phyloP scores from a whole-genome alignment of 2,797 vertebrate species.

The Moxostoma hubbsi region DNA sequence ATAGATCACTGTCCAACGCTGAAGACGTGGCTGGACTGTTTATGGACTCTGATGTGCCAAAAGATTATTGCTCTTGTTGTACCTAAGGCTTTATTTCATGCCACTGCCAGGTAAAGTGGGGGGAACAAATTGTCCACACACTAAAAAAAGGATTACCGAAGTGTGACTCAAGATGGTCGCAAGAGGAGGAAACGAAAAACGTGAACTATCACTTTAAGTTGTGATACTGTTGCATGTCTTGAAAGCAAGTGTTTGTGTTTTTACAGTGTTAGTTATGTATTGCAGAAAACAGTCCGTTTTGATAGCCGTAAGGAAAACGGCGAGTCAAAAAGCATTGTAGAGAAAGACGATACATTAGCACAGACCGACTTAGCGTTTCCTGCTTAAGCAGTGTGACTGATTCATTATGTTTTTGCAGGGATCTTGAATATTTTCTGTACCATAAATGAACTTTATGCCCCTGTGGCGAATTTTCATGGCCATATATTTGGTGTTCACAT shows the following conservation, averaged over 20 bases:
- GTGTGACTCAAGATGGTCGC: slow-evolving; percentile 6
- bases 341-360: slow-evolving; percentile 14
- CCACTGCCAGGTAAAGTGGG: slow-evolving; percentile 27
- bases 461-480: slow-evolving; percentile 62
- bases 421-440: slow-evolving; percentile 68
- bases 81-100: slow-evolving; percentile 44
- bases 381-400: slow-evolving; percentile 55
- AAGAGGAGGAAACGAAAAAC: slow-evolving; percentile 6
- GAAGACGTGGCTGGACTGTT: slow-evolving; percentile 57
- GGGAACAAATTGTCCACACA: slow-evolving; percentile 36
- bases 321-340: neutral
- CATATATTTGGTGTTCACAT: slow-evolving; percentile 72
- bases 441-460: slow-evolving; percentile 69
- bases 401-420: slow-evolving; percentile 60
- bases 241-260: neutral
- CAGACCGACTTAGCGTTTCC: slow-evolving; percentile 24
- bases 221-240: neutral
- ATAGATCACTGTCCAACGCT: slow-evolving; percentile 59
- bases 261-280: neutral
- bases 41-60: slow-evolving; percentile 30
- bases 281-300: neutral
- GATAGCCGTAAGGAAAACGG: neutral
- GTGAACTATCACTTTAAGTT: neutral
- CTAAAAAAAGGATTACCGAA: slow-evolving; percentile 43
- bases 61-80: slow-evolving; percentile 43